phyloP scores from a whole-genome alignment of 2,113 vertebrate genomes.

The Odontophorus gujanensis region DNA sequence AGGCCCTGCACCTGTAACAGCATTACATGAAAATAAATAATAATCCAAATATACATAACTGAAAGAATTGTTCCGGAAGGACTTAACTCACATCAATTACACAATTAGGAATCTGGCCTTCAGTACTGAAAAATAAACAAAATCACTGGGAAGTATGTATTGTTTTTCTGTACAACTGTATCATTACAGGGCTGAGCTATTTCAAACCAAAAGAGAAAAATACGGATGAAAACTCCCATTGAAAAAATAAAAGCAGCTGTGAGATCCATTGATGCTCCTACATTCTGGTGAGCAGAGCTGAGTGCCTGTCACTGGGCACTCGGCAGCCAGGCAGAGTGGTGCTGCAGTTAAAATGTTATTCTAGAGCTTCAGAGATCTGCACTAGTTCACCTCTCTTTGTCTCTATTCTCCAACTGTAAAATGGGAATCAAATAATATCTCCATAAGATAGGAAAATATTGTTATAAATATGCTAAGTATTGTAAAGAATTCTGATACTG shows the following conservation, averaged over 20 bases:
- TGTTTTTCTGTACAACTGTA: conserved; percentile 12
- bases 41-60: background rate
- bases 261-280: background rate
- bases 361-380: background rate
- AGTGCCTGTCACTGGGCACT: background rate
- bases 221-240: background rate
- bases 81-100: conserved; percentile 53
- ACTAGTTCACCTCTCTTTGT: background rate
- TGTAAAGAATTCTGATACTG: background rate
- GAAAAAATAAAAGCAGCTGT: conserved; percentile 5
- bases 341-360: background rate
- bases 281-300: background rate
- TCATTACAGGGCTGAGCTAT: conserved; percentile 36
- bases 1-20: background rate
- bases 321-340: background rate
- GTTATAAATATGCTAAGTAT: background rate
- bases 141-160: conserved; percentile 1
- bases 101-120: conserved; percentile 46
- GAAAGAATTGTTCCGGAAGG: conserved; percentile 63
- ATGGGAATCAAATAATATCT: background rate
- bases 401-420: background rate
- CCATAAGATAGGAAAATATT: background rate
- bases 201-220: conserved; percentile 5
- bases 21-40: background rate
- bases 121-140: conserved; percentile 13